Percentiles rank a stretch among this genome's conserved stretches.
Conservation (phyloP, 2,797 vertebrate genomes). For the Masticophis lateralis region DNA sequence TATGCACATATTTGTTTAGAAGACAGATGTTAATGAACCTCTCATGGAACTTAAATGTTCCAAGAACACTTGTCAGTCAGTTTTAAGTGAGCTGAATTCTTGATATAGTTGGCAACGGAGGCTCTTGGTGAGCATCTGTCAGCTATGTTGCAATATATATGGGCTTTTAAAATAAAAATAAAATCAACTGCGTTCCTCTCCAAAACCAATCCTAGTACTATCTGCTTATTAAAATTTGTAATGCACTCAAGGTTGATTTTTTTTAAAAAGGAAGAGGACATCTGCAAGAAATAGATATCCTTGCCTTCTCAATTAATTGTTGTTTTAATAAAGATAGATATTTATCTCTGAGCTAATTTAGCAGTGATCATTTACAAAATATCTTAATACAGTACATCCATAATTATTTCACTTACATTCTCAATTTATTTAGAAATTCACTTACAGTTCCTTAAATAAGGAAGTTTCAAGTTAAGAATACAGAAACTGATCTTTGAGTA, state of each 20-base stretch:
- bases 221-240: background rate
- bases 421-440: background rate
- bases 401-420: background rate
- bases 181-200: background rate
- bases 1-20: background rate
- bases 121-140: background rate
- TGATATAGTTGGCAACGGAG: background rate
- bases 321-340: background rate
- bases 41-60: background rate
- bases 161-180: background rate
- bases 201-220: background rate
- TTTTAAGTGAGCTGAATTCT: background rate
- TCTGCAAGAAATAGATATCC: background rate
- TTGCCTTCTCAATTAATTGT: background rate
- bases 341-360: background rate
- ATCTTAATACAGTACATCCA: background rate
- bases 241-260: background rate
- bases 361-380: background rate
- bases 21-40: slow-evolving; percentile 10
- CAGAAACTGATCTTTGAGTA: background rate
- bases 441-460: background rate
- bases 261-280: background rate
- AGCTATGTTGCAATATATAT: background rate
- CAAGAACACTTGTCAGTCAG: background rate
- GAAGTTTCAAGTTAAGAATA: background rate